These are phyloP conservation scores for Eucera pruinosa DNA, from an alignment of 2,888 invertebrate species.

Conservation along the genomic window DNA sequence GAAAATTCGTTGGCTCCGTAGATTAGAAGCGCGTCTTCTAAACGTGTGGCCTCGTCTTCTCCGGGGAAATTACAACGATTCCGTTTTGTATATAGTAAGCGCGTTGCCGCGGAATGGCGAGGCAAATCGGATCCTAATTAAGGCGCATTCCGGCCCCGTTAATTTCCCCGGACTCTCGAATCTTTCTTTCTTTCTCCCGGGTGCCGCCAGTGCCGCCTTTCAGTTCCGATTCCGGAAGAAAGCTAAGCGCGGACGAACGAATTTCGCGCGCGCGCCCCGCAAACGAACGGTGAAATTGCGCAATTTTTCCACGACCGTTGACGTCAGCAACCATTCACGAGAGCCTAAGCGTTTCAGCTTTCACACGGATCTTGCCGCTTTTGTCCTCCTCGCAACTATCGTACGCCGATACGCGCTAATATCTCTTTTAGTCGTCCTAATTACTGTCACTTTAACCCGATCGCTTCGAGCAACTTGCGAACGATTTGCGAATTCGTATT, in stretches of 20 bases:
- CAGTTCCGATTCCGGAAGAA: conserved; percentile 73
- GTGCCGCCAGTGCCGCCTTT: conserved; percentile 17
- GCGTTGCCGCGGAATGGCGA: conserved; percentile 35
- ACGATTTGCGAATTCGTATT: too few species aligned
- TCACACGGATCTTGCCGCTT: conserved; percentile 83
- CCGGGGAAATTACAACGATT: conserved; percentile 38
- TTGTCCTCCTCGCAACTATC: conserved; percentile 71
- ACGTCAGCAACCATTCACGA: conserved; percentile 82
- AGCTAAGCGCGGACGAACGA: conserved; percentile 72
- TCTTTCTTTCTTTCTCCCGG: conserved; percentile 6
- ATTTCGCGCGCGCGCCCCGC: conserved; percentile 63
- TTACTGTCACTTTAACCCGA: too few species aligned
- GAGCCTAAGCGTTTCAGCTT: conserved; percentile 75
- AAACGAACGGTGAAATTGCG: conserved; percentile 82
- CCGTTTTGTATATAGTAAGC: too few species aligned
- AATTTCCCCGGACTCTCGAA: conserved; percentile 57
- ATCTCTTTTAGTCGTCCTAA: too few species aligned
- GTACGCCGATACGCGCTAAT: not conserved
- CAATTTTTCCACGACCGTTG: conserved; percentile 82
- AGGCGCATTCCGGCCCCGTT: conserved; percentile 57
- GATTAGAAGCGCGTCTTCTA: too few species aligned
- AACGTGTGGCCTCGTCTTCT: not conserved
- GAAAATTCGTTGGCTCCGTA: too few species aligned
- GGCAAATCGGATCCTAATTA: conserved; percentile 49
- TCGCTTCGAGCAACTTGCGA: too few species aligned